These are phyloP conservation scores for Pseudobourletiella spinata DNA, from an alignment of 1,140 invertebrate genomes.

Conservation along the genomic window DNA sequence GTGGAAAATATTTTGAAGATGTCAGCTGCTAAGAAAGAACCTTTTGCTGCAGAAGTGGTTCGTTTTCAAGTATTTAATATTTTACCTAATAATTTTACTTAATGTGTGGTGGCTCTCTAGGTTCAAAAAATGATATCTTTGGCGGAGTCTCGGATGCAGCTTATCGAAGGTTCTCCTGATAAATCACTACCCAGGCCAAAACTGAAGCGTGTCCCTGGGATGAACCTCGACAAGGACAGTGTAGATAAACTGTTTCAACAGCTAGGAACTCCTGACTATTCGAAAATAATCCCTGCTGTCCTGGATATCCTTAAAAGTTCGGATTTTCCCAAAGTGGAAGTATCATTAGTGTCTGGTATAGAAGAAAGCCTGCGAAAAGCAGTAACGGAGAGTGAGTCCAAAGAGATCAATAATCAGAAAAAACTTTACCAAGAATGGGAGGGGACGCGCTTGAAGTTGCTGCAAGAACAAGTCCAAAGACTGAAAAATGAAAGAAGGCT, in stretches of 20 bases:
- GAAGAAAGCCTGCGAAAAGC: conserved; percentile 21
- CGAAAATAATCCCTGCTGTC: conserved; percentile 11
- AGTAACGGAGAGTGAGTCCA: conserved; percentile 28
- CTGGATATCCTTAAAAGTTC: background rate
- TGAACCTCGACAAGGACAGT: conserved; percentile 37
- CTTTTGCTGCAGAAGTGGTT: conserved; percentile 40
- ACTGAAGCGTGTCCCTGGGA: conserved; percentile 13
- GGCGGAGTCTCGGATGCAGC: conserved; percentile 36
- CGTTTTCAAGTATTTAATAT: conserved; percentile 40
- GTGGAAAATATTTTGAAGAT: conserved; percentile 43
- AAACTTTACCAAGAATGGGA: conserved; percentile 36
- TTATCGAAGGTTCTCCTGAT: conserved; percentile 19
- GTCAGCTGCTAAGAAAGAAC: conserved; percentile 38
- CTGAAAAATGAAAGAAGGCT: conserved; percentile 34
- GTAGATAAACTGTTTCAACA: conserved; percentile 18
- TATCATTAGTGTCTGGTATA: conserved; percentile 17
- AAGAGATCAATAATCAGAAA: conserved; percentile 36
- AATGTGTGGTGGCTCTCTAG: conserved; percentile 2
- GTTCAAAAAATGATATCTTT: conserved; percentile 10
- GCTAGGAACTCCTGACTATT: conserved; percentile 14
- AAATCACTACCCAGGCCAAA: conserved; percentile 23
- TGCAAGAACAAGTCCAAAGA: conserved; percentile 37
- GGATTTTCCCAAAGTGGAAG: background rate
- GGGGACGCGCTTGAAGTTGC: conserved; percentile 27
- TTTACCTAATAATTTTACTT: conserved; percentile 37